phyloP scores from a whole-genome alignment of 1,140 invertebrate genomes.

The Drosophila navojoa region DNA sequence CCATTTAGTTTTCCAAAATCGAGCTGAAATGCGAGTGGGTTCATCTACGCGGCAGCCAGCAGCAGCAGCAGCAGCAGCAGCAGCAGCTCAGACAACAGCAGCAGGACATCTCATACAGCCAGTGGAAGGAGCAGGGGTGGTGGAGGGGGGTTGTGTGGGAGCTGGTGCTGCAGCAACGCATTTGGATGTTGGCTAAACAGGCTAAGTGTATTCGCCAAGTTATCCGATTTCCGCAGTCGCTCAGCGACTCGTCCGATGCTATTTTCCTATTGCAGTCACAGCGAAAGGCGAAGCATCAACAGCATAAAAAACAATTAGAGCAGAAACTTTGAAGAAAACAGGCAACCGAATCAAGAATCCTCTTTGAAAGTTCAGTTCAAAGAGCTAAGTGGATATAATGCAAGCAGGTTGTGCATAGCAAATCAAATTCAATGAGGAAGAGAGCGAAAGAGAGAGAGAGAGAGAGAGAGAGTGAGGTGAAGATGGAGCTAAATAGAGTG shows the following conservation, averaged over 20 bases:
- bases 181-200: slow-evolving; percentile 8
- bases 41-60: slow-evolving; percentile 1
- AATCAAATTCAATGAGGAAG: too few relatives aligned
- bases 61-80: neutral
- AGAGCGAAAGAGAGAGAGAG: too few relatives aligned
- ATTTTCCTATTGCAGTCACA: neutral
- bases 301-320: slow-evolving; percentile 16
- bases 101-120: neutral
- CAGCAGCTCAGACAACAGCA: slow-evolving; percentile 6
- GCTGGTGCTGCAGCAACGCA: neutral
- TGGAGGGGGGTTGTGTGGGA: too few relatives aligned
- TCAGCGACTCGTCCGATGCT: slow-evolving; percentile 6
- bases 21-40: slow-evolving; percentile 16
- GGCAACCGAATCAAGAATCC: neutral
- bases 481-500: too few relatives aligned
- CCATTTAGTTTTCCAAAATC: slow-evolving; percentile 1
- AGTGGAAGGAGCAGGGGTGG: too few relatives aligned
- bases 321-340: neutral
- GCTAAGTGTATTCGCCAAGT: slow-evolving; percentile 20
- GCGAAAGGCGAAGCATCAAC: slow-evolving; percentile 10
- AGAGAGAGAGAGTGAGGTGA: too few relatives aligned
- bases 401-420: too few relatives aligned
- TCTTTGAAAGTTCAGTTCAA: slow-evolving; percentile 7
- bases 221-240: slow-evolving; percentile 32
- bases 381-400: neutral